Evolutionary conservation across 2,888 invertebrate species (phyloP), one percentile per base, ranked within the genome.

Genomic region (Melipona bicolor): DNA sequence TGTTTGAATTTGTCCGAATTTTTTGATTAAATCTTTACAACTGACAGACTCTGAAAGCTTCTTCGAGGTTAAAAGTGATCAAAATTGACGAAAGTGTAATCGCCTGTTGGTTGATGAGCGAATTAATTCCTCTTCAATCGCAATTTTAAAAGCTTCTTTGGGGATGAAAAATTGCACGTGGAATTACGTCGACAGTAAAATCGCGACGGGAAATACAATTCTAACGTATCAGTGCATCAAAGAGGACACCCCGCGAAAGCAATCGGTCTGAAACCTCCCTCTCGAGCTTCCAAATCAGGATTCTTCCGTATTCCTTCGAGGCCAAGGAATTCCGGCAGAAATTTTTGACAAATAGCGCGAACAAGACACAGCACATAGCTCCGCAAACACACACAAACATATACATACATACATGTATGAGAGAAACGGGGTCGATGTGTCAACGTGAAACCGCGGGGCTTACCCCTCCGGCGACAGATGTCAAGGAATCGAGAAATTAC

Each of bases 401-500:
- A 11, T 4, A 9, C 49, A 15, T 15, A n/a, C 32, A 13, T 17
- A 54, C n/a, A 62, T 36, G 17, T 32, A 49, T 17, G 73, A 81
- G 68, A 73, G 77, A 32, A 84, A 81, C 4, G 71, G 77, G 77
- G 71, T 62, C 70, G 69, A 54, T 65, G 61, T 71, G 82, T 78
- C 84, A 75, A 19, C 50, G 70, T 2, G 77, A 56, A 62, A 62
- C 74, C 77, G 74, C 77, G 32, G 65, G 78, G 77, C 62, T 74
- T 77, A 71, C 73, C 79, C 43, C 76, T 71, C 61, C 59, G 49
- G 79, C 76, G 83, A 79, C 79, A 83, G 77, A 77, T 80, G 79
- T 85, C 85, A 62, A 50, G 59, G 77, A 83, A 83, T 85, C 79
- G 83, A 69, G 73, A 77, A 85, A 87, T 87, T 83, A 85, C 78